phyloP scores from a whole-genome alignment of 2,797 vertebrate genomes.

The Trichosurus vulpecula region DNA sequence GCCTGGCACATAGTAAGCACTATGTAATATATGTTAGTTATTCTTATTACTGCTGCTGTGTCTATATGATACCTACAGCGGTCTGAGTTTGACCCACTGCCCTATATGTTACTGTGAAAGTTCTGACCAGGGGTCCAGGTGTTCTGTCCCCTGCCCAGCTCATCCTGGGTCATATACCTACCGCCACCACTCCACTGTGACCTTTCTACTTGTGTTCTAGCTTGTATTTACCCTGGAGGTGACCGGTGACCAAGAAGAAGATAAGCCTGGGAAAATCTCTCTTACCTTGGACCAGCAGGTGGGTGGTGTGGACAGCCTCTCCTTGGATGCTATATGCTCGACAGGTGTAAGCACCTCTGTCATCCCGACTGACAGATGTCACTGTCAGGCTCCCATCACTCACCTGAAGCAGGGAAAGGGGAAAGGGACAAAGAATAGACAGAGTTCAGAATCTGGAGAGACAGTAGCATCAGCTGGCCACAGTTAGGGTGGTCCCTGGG shows the following conservation, averaged over 20 bases:
- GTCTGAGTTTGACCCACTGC: neutral
- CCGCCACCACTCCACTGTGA: neutral
- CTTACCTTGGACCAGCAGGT: slow-evolving; percentile 97
- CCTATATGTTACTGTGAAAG: neutral
- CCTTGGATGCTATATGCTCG: slow-evolving; percentile 98
- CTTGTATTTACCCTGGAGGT: neutral
- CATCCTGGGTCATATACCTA: neutral
- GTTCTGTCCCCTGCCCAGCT: neutral
- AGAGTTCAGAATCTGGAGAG: neutral
- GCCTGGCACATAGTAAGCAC: neutral
- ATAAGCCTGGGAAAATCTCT: neutral
- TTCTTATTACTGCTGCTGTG: neutral
- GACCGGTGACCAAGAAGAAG: neutral
- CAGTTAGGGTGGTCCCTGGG: neutral
- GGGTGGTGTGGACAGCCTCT: slow-evolving; percentile 96
- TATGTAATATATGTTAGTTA: neutral
- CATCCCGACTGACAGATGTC: slow-evolving; percentile 92
- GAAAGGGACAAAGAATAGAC: neutral
- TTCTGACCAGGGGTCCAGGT: neutral
- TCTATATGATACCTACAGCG: neutral
- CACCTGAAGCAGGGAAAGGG: slow-evolving; percentile 82
- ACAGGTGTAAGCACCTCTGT: slow-evolving; percentile 97
- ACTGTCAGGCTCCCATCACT: slow-evolving; percentile 96
- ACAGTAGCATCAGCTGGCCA: neutral
- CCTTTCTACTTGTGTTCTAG: neutral